Evolutionary conservation across 2,113 vertebrate genomes (phyloP).

Genomic region (Pavo muticus): DNA sequence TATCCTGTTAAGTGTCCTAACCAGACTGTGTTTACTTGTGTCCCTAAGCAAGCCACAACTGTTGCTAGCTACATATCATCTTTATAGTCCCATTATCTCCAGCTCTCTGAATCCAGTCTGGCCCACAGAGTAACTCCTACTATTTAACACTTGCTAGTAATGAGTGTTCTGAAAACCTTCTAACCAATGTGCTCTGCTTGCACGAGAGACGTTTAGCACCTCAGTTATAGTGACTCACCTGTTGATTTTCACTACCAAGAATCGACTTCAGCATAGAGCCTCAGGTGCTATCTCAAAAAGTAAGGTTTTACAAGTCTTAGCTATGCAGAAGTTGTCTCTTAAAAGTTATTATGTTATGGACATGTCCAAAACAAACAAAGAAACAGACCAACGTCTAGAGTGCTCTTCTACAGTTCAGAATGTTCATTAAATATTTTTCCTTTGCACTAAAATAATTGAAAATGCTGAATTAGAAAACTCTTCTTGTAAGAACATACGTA

Average conservation of each 20-base stretch:
- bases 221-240: not conserved
- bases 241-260: not conserved
- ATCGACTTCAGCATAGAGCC: not conserved
- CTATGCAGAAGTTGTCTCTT: slow-evolving; percentile 7
- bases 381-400: not conserved
- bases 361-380: not conserved
- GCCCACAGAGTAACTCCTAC: not conserved
- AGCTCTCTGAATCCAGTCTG: slow-evolving; percentile 1
- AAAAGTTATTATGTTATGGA: not conserved
- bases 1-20: slow-evolving; percentile 1
- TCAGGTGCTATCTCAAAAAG: not conserved
- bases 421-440: not conserved
- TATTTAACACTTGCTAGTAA: slow-evolving; percentile 42
- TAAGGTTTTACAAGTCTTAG: not conserved
- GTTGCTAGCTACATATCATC: slow-evolving; percentile 36
- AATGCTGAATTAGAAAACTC: not conserved
- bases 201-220: not conserved
- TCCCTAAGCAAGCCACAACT: slow-evolving; percentile 41
- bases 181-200: not conserved
- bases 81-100: slow-evolving; percentile 44
- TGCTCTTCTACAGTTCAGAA: not conserved
- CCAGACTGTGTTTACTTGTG: slow-evolving; percentile 49
- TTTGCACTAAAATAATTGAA: not conserved
- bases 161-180: not conserved
- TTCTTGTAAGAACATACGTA: not conserved